These are phyloP conservation scores for Penaeus japonicus DNA, from an alignment of 1,140 invertebrate species.

Conservation along the genomic window DNA sequence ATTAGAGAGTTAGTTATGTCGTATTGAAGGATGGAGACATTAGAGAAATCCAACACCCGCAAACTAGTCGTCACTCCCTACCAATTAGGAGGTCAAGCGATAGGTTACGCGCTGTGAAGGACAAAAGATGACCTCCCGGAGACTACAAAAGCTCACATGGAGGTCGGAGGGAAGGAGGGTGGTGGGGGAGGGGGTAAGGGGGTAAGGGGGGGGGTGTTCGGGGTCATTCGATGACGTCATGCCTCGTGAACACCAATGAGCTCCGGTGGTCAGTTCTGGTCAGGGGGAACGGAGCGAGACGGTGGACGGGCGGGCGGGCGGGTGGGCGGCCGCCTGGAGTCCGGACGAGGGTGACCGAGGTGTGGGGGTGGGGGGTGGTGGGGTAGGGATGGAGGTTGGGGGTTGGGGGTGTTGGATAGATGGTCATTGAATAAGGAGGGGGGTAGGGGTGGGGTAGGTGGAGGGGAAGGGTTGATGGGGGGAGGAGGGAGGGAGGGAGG, in stretches of 20 bases:
- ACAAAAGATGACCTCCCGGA: conserved; percentile 9
- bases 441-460: neutral
- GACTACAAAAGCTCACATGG: conserved; percentile 18
- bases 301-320: neutral
- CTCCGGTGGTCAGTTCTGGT: conserved; percentile 26
- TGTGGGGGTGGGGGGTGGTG: neutral
- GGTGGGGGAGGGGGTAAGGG: too few relatives aligned
- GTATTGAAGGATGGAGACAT: neutral
- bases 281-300: neutral
- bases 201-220: neutral
- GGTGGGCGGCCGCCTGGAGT: too few relatives aligned
- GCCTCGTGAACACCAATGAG: conserved; percentile 22
- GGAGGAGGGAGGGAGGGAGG: neutral
- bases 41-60: neutral
- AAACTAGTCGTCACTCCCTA: conserved; percentile 27
- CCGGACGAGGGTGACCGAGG: neutral
- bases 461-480: neutral
- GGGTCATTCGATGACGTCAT: conserved; percentile 41
- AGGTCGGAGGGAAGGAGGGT: neutral
- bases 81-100: conserved; percentile 51
- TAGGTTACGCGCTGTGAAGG: conserved; percentile 46
- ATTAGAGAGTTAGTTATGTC: neutral
- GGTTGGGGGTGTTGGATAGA: neutral
- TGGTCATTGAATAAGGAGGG: neutral
- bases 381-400: neutral